Evolutionary conservation across 2,113 vertebrate species (phyloP).

Genomic region (Pungitius pungitius): DNA sequence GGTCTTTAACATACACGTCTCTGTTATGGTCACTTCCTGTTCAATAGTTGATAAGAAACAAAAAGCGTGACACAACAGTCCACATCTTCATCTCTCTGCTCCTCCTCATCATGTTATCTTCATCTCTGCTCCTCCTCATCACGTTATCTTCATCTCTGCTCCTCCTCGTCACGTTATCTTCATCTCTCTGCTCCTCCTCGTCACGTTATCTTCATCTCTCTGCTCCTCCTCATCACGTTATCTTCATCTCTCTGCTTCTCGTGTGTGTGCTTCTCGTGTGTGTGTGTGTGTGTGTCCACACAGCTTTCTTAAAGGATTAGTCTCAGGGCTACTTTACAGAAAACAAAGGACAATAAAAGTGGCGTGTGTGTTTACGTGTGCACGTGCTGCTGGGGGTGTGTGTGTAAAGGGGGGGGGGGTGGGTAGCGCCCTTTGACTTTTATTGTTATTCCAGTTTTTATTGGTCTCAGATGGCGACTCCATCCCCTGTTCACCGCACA

Average conservation of each 20-base stretch:
- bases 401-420: constrained; percentile 31
- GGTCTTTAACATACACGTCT: too few relatives aligned
- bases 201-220: too few relatives aligned
- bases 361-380: constrained; percentile 22
- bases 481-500: constrained; percentile 69
- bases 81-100: background rate
- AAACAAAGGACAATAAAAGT: constrained; percentile 31
- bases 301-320: constrained; percentile 28
- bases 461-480: constrained; percentile 76
- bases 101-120: constrained; percentile 6
- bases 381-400: background rate
- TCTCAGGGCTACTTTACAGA: constrained; percentile 21
- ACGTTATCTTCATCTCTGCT: too few relatives aligned
- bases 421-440: constrained; percentile 73
- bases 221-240: too few relatives aligned
- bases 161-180: too few relatives aligned
- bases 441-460: constrained; percentile 80
- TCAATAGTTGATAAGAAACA: too few relatives aligned
- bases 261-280: constrained; percentile 45
- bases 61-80: background rate
- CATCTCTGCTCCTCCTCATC: too few relatives aligned
- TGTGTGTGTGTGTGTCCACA: constrained; percentile 8
- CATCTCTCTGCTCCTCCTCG: too few relatives aligned
- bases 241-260: too few relatives aligned
- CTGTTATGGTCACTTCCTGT: too few relatives aligned